Conservation (phyloP, 2,113 vertebrate genomes). For the Ceyx cyanopectus region DNA sequence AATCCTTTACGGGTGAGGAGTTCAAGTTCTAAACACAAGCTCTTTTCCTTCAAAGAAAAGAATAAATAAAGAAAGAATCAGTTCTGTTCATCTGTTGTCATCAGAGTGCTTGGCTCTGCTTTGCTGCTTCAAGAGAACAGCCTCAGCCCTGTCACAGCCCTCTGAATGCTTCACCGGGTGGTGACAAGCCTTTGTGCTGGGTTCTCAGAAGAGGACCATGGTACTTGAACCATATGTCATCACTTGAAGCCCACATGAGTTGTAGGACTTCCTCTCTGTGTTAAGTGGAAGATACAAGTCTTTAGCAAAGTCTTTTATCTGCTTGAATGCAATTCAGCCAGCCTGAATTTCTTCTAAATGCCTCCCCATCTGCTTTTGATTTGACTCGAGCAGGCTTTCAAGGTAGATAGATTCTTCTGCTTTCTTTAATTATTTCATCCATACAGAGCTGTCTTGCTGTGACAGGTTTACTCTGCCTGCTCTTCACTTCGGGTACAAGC, state of each 20-base stretch:
- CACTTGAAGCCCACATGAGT: slow-evolving; percentile 68
- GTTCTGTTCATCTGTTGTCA: slow-evolving; percentile 26
- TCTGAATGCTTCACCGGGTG: slow-evolving; percentile 8
- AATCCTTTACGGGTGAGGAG: not conserved
- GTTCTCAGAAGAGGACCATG: slow-evolving; percentile 57
- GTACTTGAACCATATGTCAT: slow-evolving; percentile 73
- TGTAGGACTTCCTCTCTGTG: slow-evolving; percentile 61
- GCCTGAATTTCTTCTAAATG: slow-evolving; percentile 40
- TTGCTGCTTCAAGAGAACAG: slow-evolving; percentile 41
- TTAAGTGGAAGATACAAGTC: slow-evolving; percentile 68
- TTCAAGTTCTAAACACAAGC: not conserved
- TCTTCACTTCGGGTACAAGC: slow-evolving; percentile 9
- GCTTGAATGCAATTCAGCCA: slow-evolving; percentile 42
- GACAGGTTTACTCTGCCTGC: not conserved
- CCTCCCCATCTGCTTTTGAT: slow-evolving; percentile 71
- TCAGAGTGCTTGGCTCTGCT: slow-evolving; percentile 17
- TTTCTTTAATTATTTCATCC: slow-evolving; percentile 61
- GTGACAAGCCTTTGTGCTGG: slow-evolving; percentile 65
- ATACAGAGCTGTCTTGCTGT: not conserved
- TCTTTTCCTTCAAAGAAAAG: not conserved
- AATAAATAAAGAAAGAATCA: not conserved
- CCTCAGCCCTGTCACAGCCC: not conserved
- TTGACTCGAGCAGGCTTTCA: slow-evolving; percentile 49
- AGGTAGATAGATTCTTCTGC: slow-evolving; percentile 53
- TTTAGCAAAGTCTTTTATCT: slow-evolving; percentile 67